These are phyloP conservation scores for Eublepharis macularius DNA, from an alignment of 2,113 vertebrate species.

Conservation along the genomic window DNA sequence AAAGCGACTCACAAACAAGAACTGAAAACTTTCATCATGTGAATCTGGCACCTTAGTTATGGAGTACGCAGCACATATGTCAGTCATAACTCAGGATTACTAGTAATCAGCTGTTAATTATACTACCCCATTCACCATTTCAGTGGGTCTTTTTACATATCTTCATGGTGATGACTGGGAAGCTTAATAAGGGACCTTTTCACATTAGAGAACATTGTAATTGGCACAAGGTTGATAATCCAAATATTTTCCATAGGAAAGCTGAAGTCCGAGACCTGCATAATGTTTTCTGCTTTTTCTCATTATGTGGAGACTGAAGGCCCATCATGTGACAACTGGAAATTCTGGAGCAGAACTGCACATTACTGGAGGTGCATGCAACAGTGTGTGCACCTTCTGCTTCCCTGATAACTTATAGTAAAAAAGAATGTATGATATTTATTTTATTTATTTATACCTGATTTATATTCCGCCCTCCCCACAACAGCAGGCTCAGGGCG, in stretches of 20 bases:
- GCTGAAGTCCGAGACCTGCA: not conserved
- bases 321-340: not conserved
- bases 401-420: not conserved
- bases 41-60: constrained; percentile 56
- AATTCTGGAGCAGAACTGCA: not conserved
- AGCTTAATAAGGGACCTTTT: constrained; percentile 10
- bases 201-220: not conserved
- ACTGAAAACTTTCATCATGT: constrained; percentile 66
- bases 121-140: constrained; percentile 58
- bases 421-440: not conserved
- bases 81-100: constrained; percentile 60
- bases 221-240: not conserved
- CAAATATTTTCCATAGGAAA: not conserved
- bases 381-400: not conserved
- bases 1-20: constrained; percentile 60
- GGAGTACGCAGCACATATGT: constrained; percentile 46
- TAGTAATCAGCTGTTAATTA: constrained; percentile 59
- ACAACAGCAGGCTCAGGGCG: no score
- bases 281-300: not conserved
- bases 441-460: no score
- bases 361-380: not conserved
- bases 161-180: constrained; percentile 46
- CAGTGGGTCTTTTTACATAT: constrained; percentile 44
- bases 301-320: not conserved
- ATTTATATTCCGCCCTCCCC: no score